These are phyloP conservation scores for Aphidius gifuensis DNA, from an alignment of 1,140 invertebrate species.

Conservation along the genomic window DNA sequence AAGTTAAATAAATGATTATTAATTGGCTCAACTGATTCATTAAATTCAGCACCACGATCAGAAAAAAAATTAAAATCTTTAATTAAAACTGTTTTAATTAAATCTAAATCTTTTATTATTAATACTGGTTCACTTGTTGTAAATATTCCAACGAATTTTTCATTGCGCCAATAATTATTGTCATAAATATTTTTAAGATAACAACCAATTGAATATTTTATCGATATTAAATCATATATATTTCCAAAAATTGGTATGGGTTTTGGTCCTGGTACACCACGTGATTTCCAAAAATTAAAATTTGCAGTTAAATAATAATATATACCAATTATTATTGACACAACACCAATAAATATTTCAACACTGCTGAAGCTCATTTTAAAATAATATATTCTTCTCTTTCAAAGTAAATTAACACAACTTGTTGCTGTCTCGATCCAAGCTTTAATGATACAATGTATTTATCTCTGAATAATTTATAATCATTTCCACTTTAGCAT, in stretches of 20 bases:
- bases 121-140: conserved; percentile 35
- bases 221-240: conserved; percentile 3
- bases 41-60: conserved; percentile 40
- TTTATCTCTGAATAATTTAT: too few species aligned
- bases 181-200: conserved; percentile 16
- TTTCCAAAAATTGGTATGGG: conserved; percentile 21
- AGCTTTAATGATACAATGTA: too few species aligned
- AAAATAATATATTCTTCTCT: not conserved
- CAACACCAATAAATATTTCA: conserved; percentile 1
- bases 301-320: conserved; percentile 19
- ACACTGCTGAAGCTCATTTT: not conserved
- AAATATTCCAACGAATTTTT: conserved; percentile 20
- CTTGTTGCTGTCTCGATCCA: too few species aligned
- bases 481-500: too few species aligned
- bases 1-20: conserved; percentile 42
- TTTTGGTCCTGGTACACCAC: conserved; percentile 16
- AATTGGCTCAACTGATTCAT: conserved; percentile 44
- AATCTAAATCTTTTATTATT: conserved; percentile 47
- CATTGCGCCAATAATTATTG: not conserved
- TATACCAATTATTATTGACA: not conserved
- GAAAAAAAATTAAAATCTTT: conserved; percentile 54
- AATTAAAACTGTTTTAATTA: conserved; percentile 52
- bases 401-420: too few species aligned
- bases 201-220: conserved; percentile 5
- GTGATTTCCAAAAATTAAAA: conserved; percentile 18